A percentile compares a stretch with the other conserved stretches of the same genome.
phyloP scores from a whole-genome alignment of 2,797 vertebrate genomes.

The Hippoglossus hippoglossus region DNA sequence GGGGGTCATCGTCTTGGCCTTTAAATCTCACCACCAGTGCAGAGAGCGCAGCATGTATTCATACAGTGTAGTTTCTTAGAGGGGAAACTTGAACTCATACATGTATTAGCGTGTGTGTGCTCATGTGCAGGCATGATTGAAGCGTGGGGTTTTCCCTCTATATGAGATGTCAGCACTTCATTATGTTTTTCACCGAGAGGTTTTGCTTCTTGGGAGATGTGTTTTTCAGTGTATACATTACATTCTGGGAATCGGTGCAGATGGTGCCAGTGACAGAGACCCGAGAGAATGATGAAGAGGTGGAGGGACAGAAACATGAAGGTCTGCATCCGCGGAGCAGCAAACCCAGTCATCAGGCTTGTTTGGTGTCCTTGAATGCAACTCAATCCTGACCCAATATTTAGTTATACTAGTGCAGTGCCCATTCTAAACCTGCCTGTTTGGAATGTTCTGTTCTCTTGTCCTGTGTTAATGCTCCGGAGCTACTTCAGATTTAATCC shows the following conservation, averaged over 20 bases:
- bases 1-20: conserved; percentile 43
- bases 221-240: conserved; percentile 59
- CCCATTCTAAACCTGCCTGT: no score
- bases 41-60: conserved; percentile 23
- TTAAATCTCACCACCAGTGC: conserved; percentile 48
- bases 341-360: conserved; percentile 29
- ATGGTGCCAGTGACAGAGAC: conserved; percentile 53
- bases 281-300: conserved; percentile 42
- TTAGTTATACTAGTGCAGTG: no score
- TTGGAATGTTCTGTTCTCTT: no score
- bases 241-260: conserved; percentile 44
- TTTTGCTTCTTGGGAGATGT: conserved; percentile 18
- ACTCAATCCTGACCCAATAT: conserved; percentile 34
- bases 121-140: conserved; percentile 13
- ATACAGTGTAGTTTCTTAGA: conserved; percentile 15
- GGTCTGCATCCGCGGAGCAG: conserved; percentile 24
- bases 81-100: conserved; percentile 31
- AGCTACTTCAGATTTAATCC: no score
- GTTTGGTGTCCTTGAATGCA: conserved; percentile 53
- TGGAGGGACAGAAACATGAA: conserved; percentile 36
- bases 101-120: conserved; percentile 7
- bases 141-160: conserved; percentile 4
- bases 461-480: no score
- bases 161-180: conserved; percentile 51
- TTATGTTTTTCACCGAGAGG: conserved; percentile 17